Evolutionary conservation across 2,888 invertebrate genomes (phyloP).

Genomic region (Xylophagus ater): DNA sequence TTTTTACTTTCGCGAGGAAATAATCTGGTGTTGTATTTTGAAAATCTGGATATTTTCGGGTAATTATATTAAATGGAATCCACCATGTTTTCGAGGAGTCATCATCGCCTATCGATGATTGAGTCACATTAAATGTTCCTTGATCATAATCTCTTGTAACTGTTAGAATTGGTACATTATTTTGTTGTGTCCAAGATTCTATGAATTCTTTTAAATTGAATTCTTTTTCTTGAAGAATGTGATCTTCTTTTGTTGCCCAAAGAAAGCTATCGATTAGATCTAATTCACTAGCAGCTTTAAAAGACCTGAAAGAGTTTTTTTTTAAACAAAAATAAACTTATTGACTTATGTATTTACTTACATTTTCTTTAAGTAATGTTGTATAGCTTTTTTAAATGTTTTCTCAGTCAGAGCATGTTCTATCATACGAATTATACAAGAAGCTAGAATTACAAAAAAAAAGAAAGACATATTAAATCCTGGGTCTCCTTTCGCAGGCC

Average conservation of each 20-base stretch:
- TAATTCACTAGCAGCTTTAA: conserved; percentile 21
- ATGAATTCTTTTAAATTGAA: conserved; percentile 46
- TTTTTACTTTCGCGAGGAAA: conserved; percentile 22
- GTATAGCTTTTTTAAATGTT: conserved; percentile 1
- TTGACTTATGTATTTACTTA: background rate
- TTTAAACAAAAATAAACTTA: background rate
- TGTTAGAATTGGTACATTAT: conserved; percentile 48
- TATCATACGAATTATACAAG: conserved; percentile 51
- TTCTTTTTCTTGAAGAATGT: conserved; percentile 8
- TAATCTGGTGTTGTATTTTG: conserved; percentile 26
- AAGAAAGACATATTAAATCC: too few species aligned
- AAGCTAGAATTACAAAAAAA: too few species aligned
- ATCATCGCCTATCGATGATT: conserved; percentile 25
- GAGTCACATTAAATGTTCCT: conserved; percentile 43
- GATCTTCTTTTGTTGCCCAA: conserved; percentile 24
- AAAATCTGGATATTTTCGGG: conserved; percentile 23
- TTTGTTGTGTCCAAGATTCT: conserved; percentile 49
- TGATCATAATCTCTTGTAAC: conserved; percentile 42
- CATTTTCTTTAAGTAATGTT: background rate
- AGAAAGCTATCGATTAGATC: conserved; percentile 16
- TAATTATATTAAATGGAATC: conserved; percentile 27
- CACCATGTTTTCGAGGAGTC: conserved; percentile 24
- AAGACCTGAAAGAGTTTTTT: background rate
- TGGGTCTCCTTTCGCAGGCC: too few species aligned
- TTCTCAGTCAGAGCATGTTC: conserved; percentile 38